Conservation (phyloP, 2,888 invertebrate species). For the Nomada ruficornis region DNA sequence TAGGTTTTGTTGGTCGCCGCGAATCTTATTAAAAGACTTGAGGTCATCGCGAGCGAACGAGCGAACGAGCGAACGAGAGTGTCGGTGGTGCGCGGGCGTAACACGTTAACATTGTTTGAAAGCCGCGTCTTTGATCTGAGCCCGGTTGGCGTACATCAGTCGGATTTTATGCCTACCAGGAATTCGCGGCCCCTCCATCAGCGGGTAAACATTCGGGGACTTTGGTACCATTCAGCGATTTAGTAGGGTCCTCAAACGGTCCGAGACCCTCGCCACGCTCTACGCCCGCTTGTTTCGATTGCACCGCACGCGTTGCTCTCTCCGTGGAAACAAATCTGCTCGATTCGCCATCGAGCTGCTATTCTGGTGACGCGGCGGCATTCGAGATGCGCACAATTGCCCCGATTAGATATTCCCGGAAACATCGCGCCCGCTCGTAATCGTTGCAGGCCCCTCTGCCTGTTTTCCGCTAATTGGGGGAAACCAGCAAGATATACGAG, state of each 20-base stretch:
- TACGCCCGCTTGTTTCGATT: slow-evolving; percentile 54
- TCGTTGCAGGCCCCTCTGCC: background rate
- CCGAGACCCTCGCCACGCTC: slow-evolving; percentile 13
- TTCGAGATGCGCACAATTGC: slow-evolving; percentile 37
- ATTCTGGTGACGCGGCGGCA: slow-evolving; percentile 24
- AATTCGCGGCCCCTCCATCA: slow-evolving; percentile 69
- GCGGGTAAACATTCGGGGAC: slow-evolving; percentile 70
- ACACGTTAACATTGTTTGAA: slow-evolving; percentile 83
- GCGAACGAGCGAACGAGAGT: background rate
- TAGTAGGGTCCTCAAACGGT: slow-evolving; percentile 69
- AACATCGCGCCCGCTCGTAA: background rate
- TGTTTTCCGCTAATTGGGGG: slow-evolving; percentile 34
- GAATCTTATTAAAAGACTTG: slow-evolving; percentile 73
- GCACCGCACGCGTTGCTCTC: slow-evolving; percentile 37
- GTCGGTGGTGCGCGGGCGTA: slow-evolving; percentile 40
- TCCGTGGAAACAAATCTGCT: slow-evolving; percentile 48
- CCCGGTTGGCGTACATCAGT: slow-evolving; percentile 80
- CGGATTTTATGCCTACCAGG: slow-evolving; percentile 80
- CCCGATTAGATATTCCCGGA: slow-evolving; percentile 34
- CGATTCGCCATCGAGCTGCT: slow-evolving; percentile 12
- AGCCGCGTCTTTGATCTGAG: slow-evolving; percentile 83
- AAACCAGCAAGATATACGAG: slow-evolving; percentile 6
- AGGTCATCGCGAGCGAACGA: slow-evolving; percentile 55
- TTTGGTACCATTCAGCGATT: slow-evolving; percentile 71
- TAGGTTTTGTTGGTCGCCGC: slow-evolving; percentile 44